Percentiles rank a stretch among this genome's conserved stretches.
These are phyloP conservation scores for Schizopygopsis malacanthus DNA, from an alignment of 2,797 vertebrate genomes.

Conservation along the genomic window DNA sequence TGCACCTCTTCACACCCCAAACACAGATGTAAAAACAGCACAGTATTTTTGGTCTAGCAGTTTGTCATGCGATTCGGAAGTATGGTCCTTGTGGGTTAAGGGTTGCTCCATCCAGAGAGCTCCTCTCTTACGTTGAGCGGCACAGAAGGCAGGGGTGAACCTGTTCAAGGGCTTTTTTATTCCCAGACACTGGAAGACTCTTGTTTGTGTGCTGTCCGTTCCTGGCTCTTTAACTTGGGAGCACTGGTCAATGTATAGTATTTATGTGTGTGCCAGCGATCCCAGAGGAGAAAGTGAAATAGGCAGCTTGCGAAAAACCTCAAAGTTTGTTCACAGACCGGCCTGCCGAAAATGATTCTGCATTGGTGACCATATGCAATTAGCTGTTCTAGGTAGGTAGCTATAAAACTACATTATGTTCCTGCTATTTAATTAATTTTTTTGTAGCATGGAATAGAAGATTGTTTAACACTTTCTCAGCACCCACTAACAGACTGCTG, in stretches of 20 bases:
- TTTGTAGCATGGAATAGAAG: slow-evolving; percentile 63
- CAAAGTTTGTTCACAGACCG: slow-evolving; percentile 77
- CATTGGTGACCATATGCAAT: slow-evolving; percentile 78
- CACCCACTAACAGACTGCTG: slow-evolving; percentile 56
- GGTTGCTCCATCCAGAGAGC: slow-evolving; percentile 54
- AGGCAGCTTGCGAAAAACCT: slow-evolving; percentile 78
- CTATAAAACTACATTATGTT: slow-evolving; percentile 76
- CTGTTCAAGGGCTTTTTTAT: slow-evolving; percentile 68
- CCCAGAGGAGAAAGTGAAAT: slow-evolving; percentile 74
- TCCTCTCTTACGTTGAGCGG: slow-evolving; percentile 12
- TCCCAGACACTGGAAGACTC: slow-evolving; percentile 62
- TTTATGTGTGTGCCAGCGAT: slow-evolving; percentile 66
- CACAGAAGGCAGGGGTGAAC: slow-evolving; percentile 58
- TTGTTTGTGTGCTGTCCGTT: slow-evolving; percentile 15
- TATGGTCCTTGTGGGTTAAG: slow-evolving; percentile 15
- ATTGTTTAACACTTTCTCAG: slow-evolving; percentile 67
- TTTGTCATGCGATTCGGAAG: slow-evolving; percentile 37
- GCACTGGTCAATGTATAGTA: slow-evolving; percentile 66
- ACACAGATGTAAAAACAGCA: slow-evolving; percentile 66
- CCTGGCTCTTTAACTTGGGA: slow-evolving; percentile 4
- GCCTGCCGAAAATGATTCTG: slow-evolving; percentile 74
- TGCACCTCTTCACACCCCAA: slow-evolving; percentile 4
- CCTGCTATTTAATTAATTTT: slow-evolving; percentile 72
- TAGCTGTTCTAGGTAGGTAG: slow-evolving; percentile 78
- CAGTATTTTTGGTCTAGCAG: slow-evolving; percentile 68